Conservation (phyloP, 37 sponge, comb jelly and placozoan species). For the Mnemiopsis leidyi region DNA sequence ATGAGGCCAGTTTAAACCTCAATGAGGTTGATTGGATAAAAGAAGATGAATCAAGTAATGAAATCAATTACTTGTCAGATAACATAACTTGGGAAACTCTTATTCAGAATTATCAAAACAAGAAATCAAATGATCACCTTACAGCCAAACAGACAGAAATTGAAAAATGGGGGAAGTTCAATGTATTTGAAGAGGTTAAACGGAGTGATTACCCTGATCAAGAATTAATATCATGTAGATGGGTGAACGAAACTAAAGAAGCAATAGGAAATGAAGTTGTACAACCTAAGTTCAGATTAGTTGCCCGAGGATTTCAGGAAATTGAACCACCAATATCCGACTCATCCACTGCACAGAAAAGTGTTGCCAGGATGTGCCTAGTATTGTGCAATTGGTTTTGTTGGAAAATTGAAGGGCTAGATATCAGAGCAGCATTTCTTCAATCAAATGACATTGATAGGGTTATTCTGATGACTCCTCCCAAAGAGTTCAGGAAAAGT, state of each 20-base stretch:
- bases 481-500: neutral
- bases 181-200: neutral
- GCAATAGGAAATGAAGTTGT: neutral
- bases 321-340: neutral
- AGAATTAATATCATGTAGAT: neutral
- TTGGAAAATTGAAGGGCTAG: neutral
- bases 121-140: neutral
- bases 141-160: neutral
- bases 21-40: neutral
- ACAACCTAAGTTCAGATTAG: neutral
- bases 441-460: constrained; percentile 6
- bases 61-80: neutral
- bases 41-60: neutral
- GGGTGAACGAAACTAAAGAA: neutral
- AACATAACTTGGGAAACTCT: neutral
- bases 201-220: neutral
- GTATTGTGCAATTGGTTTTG: neutral
- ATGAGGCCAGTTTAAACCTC: neutral
- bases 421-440: constrained; percentile 16
- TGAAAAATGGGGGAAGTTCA: neutral
- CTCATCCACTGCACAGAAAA: constrained; percentile 24
- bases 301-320: constrained; percentile 22
- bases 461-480: neutral
- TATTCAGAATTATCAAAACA: neutral
- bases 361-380: neutral